phyloP scores from a whole-genome alignment of 2,888 invertebrate genomes.

The Phengaris alcon region DNA sequence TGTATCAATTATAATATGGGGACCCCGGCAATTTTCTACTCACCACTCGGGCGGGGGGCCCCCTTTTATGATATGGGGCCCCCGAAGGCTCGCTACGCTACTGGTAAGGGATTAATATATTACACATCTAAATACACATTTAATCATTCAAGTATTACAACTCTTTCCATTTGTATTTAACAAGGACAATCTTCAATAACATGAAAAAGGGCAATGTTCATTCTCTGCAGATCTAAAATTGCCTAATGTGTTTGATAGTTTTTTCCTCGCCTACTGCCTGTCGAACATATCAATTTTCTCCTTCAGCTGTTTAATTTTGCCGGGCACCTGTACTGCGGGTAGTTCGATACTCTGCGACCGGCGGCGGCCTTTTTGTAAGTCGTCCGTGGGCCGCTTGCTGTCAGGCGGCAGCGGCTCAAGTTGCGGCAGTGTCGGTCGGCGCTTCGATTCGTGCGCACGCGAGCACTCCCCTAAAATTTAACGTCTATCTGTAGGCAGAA shows the following conservation, averaged over 20 bases:
- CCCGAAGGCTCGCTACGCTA: no score
- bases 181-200: not conserved
- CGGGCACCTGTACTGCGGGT: constrained; percentile 72
- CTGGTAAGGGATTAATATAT: not conserved
- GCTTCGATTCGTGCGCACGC: constrained; percentile 59
- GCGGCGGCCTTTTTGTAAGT: constrained; percentile 57
- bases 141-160: not conserved
- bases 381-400: constrained; percentile 44
- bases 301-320: constrained; percentile 67
- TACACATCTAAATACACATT: not conserved
- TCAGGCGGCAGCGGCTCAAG: constrained; percentile 52
- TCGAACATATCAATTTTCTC: constrained; percentile 48
- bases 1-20: no score
- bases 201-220: not conserved
- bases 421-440: constrained; percentile 59
- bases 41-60: not conserved
- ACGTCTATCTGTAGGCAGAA: constrained; percentile 28
- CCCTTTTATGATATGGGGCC: no score
- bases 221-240: no score
- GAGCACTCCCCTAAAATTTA: constrained; percentile 53
- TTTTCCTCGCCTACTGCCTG: not conserved
- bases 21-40: no score
- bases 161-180: not conserved
- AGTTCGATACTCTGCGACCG: constrained; percentile 70
- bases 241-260: not conserved